Evolutionary conservation across 2,113 vertebrate genomes (phyloP).

Genomic region (Burhinus oedicnemus): DNA sequence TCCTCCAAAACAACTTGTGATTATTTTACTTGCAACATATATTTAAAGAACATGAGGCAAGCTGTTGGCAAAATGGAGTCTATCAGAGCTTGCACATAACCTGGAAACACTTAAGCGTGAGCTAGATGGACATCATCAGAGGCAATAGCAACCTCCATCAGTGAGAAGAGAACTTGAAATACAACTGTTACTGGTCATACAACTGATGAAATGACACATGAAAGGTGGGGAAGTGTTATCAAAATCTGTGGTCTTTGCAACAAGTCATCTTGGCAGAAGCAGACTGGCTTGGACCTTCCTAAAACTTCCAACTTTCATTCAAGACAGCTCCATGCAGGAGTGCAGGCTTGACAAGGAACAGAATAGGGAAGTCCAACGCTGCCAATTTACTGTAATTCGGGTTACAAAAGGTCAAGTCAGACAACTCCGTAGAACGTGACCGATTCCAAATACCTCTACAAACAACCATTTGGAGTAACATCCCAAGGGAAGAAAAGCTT

Average conservation of each 20-base stretch:
- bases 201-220: background rate
- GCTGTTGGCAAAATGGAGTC: background rate
- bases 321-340: background rate
- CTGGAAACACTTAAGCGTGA: background rate
- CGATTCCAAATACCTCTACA: background rate
- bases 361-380: background rate
- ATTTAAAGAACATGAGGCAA: background rate
- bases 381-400: background rate
- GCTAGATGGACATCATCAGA: background rate
- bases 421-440: fast-evolving
- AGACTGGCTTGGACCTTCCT: background rate
- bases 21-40: background rate
- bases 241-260: background rate
- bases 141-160: background rate
- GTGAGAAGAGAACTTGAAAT: background rate
- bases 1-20: background rate
- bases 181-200: background rate
- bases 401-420: background rate
- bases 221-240: background rate
- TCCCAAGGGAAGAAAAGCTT: background rate
- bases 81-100: background rate
- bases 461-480: background rate
- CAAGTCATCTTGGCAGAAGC: background rate
- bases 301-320: background rate
- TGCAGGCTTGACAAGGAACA: background rate